phyloP scores from a whole-genome alignment of 2,888 invertebrate genomes.

The Dynastes maya region DNA sequence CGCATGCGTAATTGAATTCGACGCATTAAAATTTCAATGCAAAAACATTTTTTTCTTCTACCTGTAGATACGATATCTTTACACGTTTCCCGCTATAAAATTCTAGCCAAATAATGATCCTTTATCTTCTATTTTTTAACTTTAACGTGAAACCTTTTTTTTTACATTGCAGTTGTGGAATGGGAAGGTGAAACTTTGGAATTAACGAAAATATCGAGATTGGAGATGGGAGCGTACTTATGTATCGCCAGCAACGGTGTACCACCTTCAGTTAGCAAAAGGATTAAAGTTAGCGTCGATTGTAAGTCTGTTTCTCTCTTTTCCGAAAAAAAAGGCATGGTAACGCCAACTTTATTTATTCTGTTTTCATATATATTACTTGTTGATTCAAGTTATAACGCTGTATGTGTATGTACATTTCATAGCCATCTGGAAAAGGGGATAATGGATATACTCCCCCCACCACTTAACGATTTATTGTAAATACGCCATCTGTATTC shows the following conservation, averaged over 20 bases:
- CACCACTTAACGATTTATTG: not conserved
- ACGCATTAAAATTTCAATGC: no score
- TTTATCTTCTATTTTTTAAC: not conserved
- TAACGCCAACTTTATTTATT: conserved; percentile 21
- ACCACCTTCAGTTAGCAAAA: conserved; percentile 91
- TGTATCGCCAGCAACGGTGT: conserved; percentile 94
- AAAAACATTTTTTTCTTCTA: no score
- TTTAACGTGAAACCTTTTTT: not conserved
- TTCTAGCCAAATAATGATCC: not conserved
- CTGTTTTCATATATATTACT: conserved; percentile 2
- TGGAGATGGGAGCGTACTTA: conserved; percentile 93
- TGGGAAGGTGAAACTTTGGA: conserved; percentile 90
- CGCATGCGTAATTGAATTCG: no score
- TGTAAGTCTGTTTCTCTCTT: conserved; percentile 78
- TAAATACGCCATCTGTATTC: not conserved
- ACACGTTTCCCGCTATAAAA: not conserved
- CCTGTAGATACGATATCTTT: no score
- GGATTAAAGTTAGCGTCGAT: conserved; percentile 94
- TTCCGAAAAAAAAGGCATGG: not conserved
- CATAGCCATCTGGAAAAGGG: not conserved
- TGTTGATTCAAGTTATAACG: conserved; percentile 28
- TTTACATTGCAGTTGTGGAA: conserved; percentile 79
- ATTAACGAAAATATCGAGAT: conserved; percentile 86
- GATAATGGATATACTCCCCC: not conserved
- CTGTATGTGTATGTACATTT: not conserved